Base-by-base conservation (phyloP, 1,140 invertebrate genomes). In the Brachionus koreanus region DNA sequence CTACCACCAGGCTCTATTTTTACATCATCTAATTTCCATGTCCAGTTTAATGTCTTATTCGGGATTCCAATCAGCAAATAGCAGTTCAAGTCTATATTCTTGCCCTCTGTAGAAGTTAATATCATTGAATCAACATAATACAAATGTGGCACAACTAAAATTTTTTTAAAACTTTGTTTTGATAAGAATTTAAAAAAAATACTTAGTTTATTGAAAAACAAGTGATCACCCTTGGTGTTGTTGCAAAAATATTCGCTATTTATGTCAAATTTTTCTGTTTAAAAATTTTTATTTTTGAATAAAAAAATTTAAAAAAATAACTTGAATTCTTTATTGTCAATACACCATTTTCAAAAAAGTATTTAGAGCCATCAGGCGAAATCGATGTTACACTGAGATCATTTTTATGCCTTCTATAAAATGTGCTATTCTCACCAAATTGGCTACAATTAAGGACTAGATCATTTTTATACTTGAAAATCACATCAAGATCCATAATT, bases 141-240 rank as follows among this genome's bases (percentile, higher is more conserved):
- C 16, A 79, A 79, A 19, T 61, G 39, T 16, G 76, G 76, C 7
- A 42, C 33, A n/a, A 79, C 49, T 79, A 37, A 79, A 35, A 33
- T 52, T 37, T 61, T 19, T 29, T 42, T 5, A 12, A 43, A 10
- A 43, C 39, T 75, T 46, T 4, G n/a, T 12, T 1, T 46, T 7
- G 16, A 16, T 25, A 25, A 49, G 0, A 16, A 10, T 49, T 29
- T 19, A 76, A 52, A 52, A 52, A 77, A 39, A 61, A 46, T 77
- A 77, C 74, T 16, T 49, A 57, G 10, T 37, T 52, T n/a, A 77
- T 57, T 35, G 19, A 79, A 79, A 42, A 23, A 39, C 16, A 79
- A 23, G 12, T 19, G 46, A 39, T 79, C 76, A 16, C 76, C 76
- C 16, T 37, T 19, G 23, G 76, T 23, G 13, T 57, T 39, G 13